Evolutionary conservation across 2,888 invertebrate species (phyloP).

Genomic region (Synergus japonicus): DNA sequence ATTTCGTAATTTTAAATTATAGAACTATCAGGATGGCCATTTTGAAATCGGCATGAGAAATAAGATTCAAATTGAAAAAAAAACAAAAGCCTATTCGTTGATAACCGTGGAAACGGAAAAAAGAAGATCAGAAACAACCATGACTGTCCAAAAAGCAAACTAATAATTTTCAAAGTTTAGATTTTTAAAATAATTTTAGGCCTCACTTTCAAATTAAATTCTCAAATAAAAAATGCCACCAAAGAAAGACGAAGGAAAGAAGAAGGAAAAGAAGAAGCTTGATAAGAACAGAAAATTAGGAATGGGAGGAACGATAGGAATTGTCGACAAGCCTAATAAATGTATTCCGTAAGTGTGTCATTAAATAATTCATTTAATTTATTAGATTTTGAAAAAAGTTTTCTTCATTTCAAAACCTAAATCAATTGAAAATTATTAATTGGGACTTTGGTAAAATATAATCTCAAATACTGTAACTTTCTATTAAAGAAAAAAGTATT

Average conservation of each 20-base stretch:
- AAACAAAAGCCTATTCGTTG: neutral
- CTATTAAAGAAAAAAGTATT: neutral
- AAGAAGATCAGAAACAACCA: neutral
- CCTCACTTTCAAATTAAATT: neutral
- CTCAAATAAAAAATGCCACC: conserved; percentile 4
- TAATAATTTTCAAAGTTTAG: neutral
- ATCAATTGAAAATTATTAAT: neutral
- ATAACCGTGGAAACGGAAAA: neutral
- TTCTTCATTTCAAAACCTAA: neutral
- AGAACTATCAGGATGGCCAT: too few species aligned
- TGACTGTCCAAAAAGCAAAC: neutral
- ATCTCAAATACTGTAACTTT: neutral
- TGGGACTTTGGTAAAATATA: neutral
- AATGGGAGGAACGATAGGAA: conserved; percentile 4
- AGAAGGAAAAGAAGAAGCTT: neutral
- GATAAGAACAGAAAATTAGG: conserved; percentile 11
- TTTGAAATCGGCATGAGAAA: neutral
- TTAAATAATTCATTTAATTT: neutral
- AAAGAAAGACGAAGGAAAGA: conserved; percentile 10
- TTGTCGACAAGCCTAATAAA: conserved; percentile 7
- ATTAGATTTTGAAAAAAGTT: neutral
- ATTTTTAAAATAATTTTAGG: neutral
- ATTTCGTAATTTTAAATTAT: too few species aligned
- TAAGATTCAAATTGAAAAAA: neutral
- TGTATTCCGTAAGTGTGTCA: conserved; percentile 16